Evolutionary conservation across 2,888 invertebrate genomes (phyloP).

Genomic region (Hypomecis punctinalis): DNA sequence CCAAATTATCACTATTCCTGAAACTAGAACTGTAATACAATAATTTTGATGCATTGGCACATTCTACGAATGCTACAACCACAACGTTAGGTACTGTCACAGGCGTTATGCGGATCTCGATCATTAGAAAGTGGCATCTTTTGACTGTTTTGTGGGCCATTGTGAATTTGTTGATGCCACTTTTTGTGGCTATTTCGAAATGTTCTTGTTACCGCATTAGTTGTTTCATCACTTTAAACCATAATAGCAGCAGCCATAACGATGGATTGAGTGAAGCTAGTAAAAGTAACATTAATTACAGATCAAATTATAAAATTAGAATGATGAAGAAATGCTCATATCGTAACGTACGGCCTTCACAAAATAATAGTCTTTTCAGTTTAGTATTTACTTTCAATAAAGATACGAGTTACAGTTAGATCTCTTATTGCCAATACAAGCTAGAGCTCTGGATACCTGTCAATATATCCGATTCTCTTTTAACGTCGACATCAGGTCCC

Average conservation of each 20-base stretch:
- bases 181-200: conserved; percentile 29
- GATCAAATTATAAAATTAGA: too few species aligned
- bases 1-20: too few species aligned
- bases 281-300: neutral
- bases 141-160: conserved; percentile 49
- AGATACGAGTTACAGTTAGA: too few species aligned
- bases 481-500: conserved; percentile 44
- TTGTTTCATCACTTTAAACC: conserved; percentile 6
- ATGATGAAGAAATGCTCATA: too few species aligned
- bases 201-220: conserved; percentile 8
- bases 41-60: neutral
- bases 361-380: too few species aligned
- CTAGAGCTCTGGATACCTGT: conserved; percentile 13
- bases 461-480: conserved; percentile 39
- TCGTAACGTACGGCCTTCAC: too few species aligned
- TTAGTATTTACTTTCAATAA: too few species aligned
- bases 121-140: conserved; percentile 60
- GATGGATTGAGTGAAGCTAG: neutral
- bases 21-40: neutral
- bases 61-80: conserved; percentile 3
- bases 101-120: conserved; percentile 50
- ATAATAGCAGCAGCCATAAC: neutral
- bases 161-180: conserved; percentile 42
- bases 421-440: neutral
- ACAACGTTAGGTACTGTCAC: conserved; percentile 21